Evolutionary conservation across 37 sponge, comb jelly and placozoan genomes (phyloP), one percentile per base, ranked within the genome.

Genomic region (Ianthella basta): DNA sequence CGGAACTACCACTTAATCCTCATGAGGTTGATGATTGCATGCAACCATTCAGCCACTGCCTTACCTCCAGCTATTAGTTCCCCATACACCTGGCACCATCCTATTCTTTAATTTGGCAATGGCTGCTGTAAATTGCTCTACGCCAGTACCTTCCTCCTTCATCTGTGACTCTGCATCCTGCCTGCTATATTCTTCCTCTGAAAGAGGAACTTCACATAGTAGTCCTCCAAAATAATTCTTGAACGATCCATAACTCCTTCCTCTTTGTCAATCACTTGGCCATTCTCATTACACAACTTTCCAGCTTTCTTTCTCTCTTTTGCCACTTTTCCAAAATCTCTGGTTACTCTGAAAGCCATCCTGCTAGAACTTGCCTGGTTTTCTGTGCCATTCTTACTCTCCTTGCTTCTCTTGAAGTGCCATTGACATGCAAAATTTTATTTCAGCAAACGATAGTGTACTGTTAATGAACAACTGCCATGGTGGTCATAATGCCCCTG

Each of bases 91-190:
- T 61, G 64, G 64, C 4, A 5, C 64, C 50, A 10, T 44, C 50
- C 50, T 12, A 61, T 61, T 61, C 29, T 61, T 61, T 61, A 61
- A 29, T 10, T 61, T 61, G 64, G 24, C 29, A 27, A 61, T 61
- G 64, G 64, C 64, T 27, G 29, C 29, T 61, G 64, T 61, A 3
- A 61, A 4, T 61, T 61, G 10, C 64, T 61, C 64, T 61, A 61
- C 8, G 64, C 64, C 29, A 61, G 10, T 61, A 10, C 64, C 64
- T 61, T 61, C 64, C 64, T 61, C 64, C 64, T 61, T 12, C 64
- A 61, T 61, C 29, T 10, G 29, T 29, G 64, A 61, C 25, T 61
- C 64, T 61, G 64, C 29, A 6, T 13, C 29, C 29, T 61, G 64
- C 29, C 64, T 10, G 4, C 13, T 61, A 12, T 13, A 44, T 61